Base-by-base conservation (phyloP, 2,888 invertebrate species). In the Synanthedon andrenaeformis region DNA sequence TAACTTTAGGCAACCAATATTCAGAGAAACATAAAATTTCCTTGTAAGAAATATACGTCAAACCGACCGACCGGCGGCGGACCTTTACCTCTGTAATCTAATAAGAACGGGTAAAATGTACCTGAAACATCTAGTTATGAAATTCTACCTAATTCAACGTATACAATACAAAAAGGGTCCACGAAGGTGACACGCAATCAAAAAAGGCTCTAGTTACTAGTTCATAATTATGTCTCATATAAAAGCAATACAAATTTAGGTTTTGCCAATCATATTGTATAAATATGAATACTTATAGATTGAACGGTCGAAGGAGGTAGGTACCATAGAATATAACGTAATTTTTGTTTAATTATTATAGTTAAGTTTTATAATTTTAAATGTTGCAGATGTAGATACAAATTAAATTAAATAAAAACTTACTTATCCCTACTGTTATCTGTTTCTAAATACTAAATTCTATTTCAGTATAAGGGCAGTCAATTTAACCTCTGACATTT, bases 401-500 rank as follows among this genome's bases (percentile, higher is more conserved):
- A 28, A 28, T 28, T 1, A 6, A 28, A 28, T 28, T 3, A 8
- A 35, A 35, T 23, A 23, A 23, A 3, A 23, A 23, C 23, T 23
- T 5, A 35, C 10, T 35, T 10, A 35, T 10, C 35, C 10, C 45
- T 13, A 45, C 45, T 45, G 12, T 14, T 42, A 12, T 45, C 13
- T 13, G 45, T 14, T 45, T 45, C 14, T 45, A 55, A 55, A 51
- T 53, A 52, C 54, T 35, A 52, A 54, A 51, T 53, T 54, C 54
- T 35, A 52, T 57, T 57, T 51, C 49, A 50, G 52, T 41, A 52
- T 55, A 55, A 52, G 55, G 45, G 50, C 45, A 45, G 13, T n/a
- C 55, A 53, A 42, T 53, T 53, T 53, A 52, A 57, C 54, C 58
- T 55, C 41, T 58, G 55, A 59, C 56, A 58, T 59, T 59, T 58